phyloP scores from a whole-genome alignment of 2,888 invertebrate species.

The Mesorhabditis belari region DNA sequence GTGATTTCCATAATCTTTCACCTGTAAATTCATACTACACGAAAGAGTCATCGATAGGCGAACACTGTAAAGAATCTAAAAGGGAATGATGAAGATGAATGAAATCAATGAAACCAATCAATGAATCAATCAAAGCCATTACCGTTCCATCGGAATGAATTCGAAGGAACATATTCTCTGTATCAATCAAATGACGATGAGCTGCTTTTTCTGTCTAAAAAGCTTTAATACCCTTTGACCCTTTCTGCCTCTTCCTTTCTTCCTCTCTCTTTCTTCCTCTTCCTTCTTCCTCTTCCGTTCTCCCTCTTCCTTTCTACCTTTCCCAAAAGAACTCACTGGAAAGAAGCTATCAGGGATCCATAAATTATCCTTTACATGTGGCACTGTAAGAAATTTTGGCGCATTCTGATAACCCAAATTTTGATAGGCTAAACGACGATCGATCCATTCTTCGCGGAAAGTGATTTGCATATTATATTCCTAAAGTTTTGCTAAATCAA shows the following conservation, averaged over 20 bases:
- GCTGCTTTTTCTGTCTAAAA: conserved; percentile 96
- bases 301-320: background rate
- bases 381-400: conserved; percentile 49
- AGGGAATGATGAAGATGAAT: background rate
- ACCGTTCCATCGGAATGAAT: conserved; percentile 78
- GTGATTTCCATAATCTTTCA: too few species aligned
- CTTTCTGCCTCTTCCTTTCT: background rate
- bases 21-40: conserved; percentile 37
- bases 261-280: background rate
- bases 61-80: conserved; percentile 42
- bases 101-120: too few species aligned
- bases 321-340: conserved; percentile 34
- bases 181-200: conserved; percentile 61
- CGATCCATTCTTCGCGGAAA: conserved; percentile 92
- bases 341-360: conserved; percentile 74
- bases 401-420: conserved; percentile 25
- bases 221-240: background rate
- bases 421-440: conserved; percentile 66
- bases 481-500: conserved; percentile 32
- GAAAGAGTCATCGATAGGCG: conserved; percentile 43
- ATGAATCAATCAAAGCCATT: too few species aligned
- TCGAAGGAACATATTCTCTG: conserved; percentile 77
- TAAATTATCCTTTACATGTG: conserved; percentile 66
- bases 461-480: conserved; percentile 96
- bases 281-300: background rate